Percentiles rank a stretch among this genome's conserved stretches.
Evolutionary conservation across 2,113 vertebrate genomes (phyloP).

Genomic region (Apodemus sylvaticus): DNA sequence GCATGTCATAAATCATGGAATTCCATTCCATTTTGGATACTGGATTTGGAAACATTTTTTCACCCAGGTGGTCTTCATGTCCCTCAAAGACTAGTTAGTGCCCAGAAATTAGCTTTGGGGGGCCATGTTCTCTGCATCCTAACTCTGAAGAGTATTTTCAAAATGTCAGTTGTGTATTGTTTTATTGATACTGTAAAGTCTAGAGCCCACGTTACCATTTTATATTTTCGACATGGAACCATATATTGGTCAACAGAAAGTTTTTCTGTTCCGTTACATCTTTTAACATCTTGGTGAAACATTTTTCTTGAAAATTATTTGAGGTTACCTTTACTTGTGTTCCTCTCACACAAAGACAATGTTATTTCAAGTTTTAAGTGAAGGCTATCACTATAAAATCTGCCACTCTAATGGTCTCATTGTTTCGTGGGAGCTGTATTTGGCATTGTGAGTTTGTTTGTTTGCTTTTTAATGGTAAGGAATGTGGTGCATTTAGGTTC

Average conservation of each 20-base stretch:
- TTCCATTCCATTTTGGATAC: not conserved
- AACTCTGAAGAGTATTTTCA: conserved; percentile 18
- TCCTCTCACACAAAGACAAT: not conserved
- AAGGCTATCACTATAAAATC: not conserved
- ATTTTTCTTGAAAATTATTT: not conserved
- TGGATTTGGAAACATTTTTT: not conserved
- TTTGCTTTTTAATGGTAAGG: not conserved
- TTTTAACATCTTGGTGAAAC: not conserved
- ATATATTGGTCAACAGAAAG: not conserved
- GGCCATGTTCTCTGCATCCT: not conserved
- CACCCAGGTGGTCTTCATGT: not conserved
- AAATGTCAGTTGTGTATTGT: not conserved
- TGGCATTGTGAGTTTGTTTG: not conserved
- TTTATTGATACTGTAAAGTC: not conserved
- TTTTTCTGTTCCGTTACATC: not conserved
- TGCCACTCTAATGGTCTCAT: not conserved
- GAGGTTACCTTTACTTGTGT: not conserved
- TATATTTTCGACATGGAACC: not conserved
- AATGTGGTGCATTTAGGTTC: not conserved
- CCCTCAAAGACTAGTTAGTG: not conserved
- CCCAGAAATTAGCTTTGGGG: not conserved
- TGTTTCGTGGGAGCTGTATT: not conserved
- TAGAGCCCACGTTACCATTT: not conserved
- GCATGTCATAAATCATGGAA: not conserved
- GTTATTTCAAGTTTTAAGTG: not conserved